phyloP scores from a whole-genome alignment of 1,140 invertebrate genomes.

The Homarus americanus region DNA sequence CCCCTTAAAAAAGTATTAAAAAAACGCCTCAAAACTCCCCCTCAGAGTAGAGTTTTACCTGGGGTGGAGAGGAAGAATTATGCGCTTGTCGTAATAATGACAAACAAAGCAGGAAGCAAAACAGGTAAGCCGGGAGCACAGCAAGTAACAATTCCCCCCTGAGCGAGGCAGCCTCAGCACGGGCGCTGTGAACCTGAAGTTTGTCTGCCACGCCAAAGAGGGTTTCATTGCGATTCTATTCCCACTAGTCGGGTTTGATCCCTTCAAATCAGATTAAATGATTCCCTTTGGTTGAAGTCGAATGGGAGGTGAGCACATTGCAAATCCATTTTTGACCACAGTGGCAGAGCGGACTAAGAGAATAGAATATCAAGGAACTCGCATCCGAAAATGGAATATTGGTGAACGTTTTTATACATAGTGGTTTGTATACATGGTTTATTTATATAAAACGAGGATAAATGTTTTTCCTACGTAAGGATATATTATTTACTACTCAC shows the following conservation, averaged over 20 bases:
- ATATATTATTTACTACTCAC: no score
- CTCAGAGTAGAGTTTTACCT: neutral
- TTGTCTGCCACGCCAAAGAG: constrained; percentile 43
- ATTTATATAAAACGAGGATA: no score
- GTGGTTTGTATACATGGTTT: no score
- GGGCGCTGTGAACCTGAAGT: constrained; percentile 37
- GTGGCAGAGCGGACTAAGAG: constrained; percentile 37
- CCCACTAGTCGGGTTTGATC: constrained; percentile 69
- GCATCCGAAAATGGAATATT: constrained; percentile 40
- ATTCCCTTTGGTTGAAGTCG: constrained; percentile 70
- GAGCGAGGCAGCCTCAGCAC: neutral
- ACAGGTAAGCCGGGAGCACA: constrained; percentile 24
- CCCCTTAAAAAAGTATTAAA: no score
- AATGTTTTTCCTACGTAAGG: no score
- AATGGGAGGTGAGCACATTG: constrained; percentile 69
- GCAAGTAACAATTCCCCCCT: constrained; percentile 41
- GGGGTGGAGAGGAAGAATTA: constrained; percentile 27
- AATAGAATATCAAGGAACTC: constrained; percentile 63
- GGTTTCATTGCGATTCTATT: constrained; percentile 70
- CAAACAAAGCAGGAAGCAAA: constrained; percentile 38
- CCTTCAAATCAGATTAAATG: constrained; percentile 70
- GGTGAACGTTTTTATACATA: neutral
- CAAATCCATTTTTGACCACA: constrained; percentile 70
- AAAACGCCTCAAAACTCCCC: neutral
- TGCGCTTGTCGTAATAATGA: constrained; percentile 27